These are phyloP conservation scores for Melitaea athalia DNA, from an alignment of 2,888 invertebrate genomes.

Conservation along the genomic window DNA sequence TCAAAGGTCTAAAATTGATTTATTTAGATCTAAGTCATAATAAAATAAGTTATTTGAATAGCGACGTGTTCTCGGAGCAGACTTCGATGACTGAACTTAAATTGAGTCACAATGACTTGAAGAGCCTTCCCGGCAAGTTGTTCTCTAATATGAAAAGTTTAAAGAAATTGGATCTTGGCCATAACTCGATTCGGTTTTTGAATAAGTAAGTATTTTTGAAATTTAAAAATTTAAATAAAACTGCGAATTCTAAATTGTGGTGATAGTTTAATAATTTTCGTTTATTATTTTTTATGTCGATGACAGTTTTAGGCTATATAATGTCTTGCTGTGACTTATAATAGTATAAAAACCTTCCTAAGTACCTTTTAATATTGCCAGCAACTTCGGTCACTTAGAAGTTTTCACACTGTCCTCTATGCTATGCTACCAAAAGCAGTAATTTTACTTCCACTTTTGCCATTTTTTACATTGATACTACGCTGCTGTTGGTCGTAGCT, in stretches of 20 bases:
- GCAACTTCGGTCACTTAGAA: no score
- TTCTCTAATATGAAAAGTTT: constrained; percentile 12
- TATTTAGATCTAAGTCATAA: constrained; percentile 40
- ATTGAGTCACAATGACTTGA: constrained; percentile 15
- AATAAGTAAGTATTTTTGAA: constrained; percentile 27
- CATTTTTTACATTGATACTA: no score
- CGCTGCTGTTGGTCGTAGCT: no score
- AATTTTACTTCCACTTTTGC: no score
- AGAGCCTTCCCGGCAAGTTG: constrained; percentile 10
- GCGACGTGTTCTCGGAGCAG: constrained; percentile 9
- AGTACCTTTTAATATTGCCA: no score
- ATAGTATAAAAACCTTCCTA: no score
- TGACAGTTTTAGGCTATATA: no score
- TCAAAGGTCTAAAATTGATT: constrained; percentile 41
- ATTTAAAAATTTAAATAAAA: background rate
- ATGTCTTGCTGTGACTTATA: no score
- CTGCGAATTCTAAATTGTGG: background rate
- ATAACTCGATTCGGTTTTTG: constrained; percentile 21
- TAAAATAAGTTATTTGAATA: constrained; percentile 2
- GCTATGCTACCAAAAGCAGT: no score
- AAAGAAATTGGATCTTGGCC: constrained; percentile 13
- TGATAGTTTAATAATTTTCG: no score
- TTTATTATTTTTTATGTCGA: no score
- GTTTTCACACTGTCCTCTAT: no score
- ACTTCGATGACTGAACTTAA: constrained; percentile 4